Evolutionary conservation across 2,888 invertebrate species (phyloP).

Genomic region (Agrotis segetum): DNA sequence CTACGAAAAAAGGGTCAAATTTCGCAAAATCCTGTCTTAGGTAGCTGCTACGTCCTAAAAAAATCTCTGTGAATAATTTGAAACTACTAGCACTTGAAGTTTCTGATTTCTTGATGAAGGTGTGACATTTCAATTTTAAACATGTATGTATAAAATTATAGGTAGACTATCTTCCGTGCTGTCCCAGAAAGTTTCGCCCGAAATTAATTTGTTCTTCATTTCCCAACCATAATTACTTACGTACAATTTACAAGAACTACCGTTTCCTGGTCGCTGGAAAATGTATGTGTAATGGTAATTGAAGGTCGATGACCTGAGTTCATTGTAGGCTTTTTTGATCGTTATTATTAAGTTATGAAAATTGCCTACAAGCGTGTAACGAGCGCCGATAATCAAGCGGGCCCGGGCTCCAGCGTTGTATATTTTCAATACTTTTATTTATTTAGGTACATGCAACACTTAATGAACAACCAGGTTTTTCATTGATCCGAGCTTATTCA

Average conservation of each 20-base stretch:
- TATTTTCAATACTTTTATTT: conserved; percentile 50
- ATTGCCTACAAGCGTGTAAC: conserved; percentile 52
- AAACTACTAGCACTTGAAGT: too few species aligned
- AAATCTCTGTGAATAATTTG: too few species aligned
- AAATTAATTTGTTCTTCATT: conserved; percentile 33
- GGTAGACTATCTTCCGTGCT: not conserved
- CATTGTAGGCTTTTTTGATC: conserved; percentile 42
- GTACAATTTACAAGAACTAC: conserved; percentile 38
- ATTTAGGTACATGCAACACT: conserved; percentile 36
- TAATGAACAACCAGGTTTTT: conserved; percentile 39
- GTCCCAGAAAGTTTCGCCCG: conserved; percentile 7
- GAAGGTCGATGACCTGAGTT: conserved; percentile 36
- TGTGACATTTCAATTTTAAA: too few species aligned
- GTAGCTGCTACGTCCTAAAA: too few species aligned
- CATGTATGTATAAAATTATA: too few species aligned
- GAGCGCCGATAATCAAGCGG: conserved; percentile 43
- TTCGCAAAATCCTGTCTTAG: too few species aligned
- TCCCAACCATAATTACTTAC: conserved; percentile 35
- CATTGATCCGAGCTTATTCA: conserved; percentile 19
- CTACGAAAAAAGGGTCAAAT: too few species aligned
- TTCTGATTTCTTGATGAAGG: too few species aligned
- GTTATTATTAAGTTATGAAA: conserved; percentile 58
- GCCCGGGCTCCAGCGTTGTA: conserved; percentile 9
- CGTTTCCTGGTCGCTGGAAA: conserved; percentile 13
- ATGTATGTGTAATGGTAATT: conserved; percentile 25